Evolutionary conservation across 2,113 vertebrate genomes (phyloP), one percentile per base, ranked within the genome.

Genomic region (Atherinomorus stipes): DNA sequence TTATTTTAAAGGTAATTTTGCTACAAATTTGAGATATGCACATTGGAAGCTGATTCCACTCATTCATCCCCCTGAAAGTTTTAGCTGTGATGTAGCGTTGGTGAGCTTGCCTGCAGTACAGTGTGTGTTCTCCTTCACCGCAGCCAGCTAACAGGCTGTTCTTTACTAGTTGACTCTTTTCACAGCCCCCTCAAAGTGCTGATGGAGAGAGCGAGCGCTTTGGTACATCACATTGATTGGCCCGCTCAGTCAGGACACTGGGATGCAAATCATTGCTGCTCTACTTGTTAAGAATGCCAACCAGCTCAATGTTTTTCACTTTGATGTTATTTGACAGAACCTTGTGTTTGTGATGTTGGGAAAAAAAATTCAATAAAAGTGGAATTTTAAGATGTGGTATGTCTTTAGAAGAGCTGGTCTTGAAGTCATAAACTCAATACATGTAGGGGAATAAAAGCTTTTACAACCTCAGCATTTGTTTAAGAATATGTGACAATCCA

Each of bases 241-340:
- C 77, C 57, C 11, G 4, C 40, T 72, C 53, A 65, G 62, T 61
- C 26, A 34, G 50, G 58, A 72, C 53, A 64, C n/a, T 12, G 11
- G 56, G 72, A 79, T 54, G 16, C 51, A 68, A 84, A 86, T 90
- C 60, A 77, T 58, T 90, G 45, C 75, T 83, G 87, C 84, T 88
- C 85, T 78, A 84, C 81, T 89, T 87, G 75, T 76, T 76, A 11
- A 25, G 28, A 28, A 26, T 0, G 11, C 69, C 9, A 47, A 59
- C 45, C 52, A 67, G 51, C 60, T 82, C 50, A 50, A 16, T 73
- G 23, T 65, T 49, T 84, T 71, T 87, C 42, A 38, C 53, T 54
- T 84, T 66, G 19, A 22, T 56, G 12, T n/a, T 21, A 18, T 50
- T 76, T 28, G 0, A 76, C 13, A 53, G 26, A 37, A 5, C 49